Conservation (phyloP, 2,888 invertebrate genomes). For the Plebejus melissa region DNA sequence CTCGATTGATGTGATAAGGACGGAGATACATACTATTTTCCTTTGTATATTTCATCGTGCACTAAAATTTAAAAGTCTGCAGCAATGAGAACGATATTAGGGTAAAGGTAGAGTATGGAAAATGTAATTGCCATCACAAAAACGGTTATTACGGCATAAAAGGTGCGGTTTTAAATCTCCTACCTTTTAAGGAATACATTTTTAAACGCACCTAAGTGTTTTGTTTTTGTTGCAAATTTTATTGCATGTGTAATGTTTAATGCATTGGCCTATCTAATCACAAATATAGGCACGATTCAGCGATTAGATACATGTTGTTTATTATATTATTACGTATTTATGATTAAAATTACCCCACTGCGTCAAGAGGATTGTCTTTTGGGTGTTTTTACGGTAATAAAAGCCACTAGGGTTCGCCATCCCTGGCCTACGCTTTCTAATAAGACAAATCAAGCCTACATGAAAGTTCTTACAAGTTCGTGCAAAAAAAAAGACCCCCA, state of each 20-base stretch:
- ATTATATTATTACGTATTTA: not conserved
- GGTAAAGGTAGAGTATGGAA: not conserved
- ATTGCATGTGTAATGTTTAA: constrained; percentile 3
- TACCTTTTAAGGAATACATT: constrained; percentile 10
- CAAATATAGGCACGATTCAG: not conserved
- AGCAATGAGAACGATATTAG: constrained; percentile 1
- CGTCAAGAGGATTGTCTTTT: not conserved
- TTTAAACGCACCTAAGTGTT: constrained; percentile 18
- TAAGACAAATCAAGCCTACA: no score
- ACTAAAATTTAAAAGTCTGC: not conserved
- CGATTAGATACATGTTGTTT: not conserved
- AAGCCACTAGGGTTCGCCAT: no score
- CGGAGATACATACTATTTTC: not conserved
- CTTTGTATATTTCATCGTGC: not conserved
- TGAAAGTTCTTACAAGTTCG: no score
- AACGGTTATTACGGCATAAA: constrained; percentile 9
- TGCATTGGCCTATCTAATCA: not conserved
- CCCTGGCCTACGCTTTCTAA: no score
- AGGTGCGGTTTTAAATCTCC: not conserved
- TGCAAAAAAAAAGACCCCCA: no score
- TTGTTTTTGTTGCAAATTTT: constrained; percentile 12
- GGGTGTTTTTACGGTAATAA: no score
- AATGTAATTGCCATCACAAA: constrained; percentile 5
- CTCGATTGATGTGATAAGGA: not conserved
- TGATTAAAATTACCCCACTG: not conserved